These are phyloP conservation scores for Nephrotoma guestfalica DNA, from an alignment of 2,888 invertebrate species.

Conservation along the genomic window DNA sequence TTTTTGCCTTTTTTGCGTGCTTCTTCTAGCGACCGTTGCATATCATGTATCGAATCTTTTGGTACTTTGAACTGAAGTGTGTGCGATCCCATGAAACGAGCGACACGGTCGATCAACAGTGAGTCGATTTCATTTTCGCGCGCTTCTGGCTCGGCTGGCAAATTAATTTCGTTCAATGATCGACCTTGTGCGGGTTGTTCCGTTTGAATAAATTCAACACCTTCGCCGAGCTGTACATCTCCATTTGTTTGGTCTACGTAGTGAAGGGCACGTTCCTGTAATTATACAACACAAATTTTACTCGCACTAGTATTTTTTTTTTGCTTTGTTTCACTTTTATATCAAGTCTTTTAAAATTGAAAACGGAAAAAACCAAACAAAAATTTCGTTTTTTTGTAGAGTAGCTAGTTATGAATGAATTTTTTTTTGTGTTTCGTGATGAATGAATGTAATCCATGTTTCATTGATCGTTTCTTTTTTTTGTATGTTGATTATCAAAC, in stretches of 20 bases:
- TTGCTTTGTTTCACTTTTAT: not conserved
- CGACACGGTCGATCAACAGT: slow-evolving; percentile 57
- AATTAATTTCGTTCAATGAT: slow-evolving; percentile 45
- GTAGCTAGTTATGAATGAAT: not conserved
- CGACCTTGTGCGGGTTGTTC: slow-evolving; percentile 39
- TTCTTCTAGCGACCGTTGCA: slow-evolving; percentile 69
- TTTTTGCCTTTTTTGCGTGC: slow-evolving; percentile 68
- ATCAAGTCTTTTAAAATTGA: not conserved
- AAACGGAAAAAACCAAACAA: slow-evolving; percentile 2
- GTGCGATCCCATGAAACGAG: slow-evolving; percentile 61
- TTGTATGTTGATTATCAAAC: not conserved
- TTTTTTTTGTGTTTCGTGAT: not conserved
- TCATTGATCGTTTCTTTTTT: not conserved
- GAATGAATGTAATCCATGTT: slow-evolving; percentile 1
- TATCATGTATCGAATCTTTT: slow-evolving; percentile 51
- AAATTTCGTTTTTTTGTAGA: not conserved
- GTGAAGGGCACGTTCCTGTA: slow-evolving; percentile 53
- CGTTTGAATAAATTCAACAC: slow-evolving; percentile 40
- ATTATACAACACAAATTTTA: slow-evolving; percentile 16
- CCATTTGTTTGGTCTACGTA: slow-evolving; percentile 50
- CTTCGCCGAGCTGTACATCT: slow-evolving; percentile 45
- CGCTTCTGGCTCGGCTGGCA: slow-evolving; percentile 58
- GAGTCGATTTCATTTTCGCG: slow-evolving; percentile 58
- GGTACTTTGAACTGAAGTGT: slow-evolving; percentile 71
- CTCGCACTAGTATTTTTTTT: not conserved